Evolutionary conservation across 2,113 vertebrate species (phyloP).

Genomic region (Crypturellus undulatus): DNA sequence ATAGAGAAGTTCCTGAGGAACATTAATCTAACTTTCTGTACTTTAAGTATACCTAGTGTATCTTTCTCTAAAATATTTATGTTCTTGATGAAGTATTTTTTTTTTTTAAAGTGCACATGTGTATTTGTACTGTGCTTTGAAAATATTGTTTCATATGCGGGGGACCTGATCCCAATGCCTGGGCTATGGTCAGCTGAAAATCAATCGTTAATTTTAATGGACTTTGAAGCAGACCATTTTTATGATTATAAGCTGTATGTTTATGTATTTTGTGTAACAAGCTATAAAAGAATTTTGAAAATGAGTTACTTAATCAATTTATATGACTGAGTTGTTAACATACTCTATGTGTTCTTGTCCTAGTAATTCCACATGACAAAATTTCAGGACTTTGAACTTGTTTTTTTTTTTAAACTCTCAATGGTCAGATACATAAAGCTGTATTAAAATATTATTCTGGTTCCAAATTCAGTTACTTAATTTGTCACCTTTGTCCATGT

Average conservation of each 20-base stretch:
- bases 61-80: background rate
- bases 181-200: background rate
- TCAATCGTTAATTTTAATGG: slow-evolving; percentile 25
- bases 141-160: background rate
- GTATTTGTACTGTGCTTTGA: background rate
- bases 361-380: background rate
- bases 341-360: background rate
- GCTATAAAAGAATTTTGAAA: slow-evolving; percentile 33
- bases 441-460: background rate
- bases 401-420: background rate
- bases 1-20: background rate
- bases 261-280: slow-evolving; percentile 44
- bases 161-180: background rate
- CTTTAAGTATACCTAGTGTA: background rate
- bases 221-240: background rate
- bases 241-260: slow-evolving; percentile 7
- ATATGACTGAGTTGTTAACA: background rate
- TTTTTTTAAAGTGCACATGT: background rate
- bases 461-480: background rate
- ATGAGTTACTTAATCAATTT: slow-evolving; percentile 45
- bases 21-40: background rate
- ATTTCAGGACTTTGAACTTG: background rate
- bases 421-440: background rate
- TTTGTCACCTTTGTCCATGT: background rate
- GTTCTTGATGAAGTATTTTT: background rate